Evolutionary conservation across 2,797 vertebrate genomes (phyloP), one percentile per base, ranked within the genome.

Genomic region (Cyclura pinguis): DNA sequence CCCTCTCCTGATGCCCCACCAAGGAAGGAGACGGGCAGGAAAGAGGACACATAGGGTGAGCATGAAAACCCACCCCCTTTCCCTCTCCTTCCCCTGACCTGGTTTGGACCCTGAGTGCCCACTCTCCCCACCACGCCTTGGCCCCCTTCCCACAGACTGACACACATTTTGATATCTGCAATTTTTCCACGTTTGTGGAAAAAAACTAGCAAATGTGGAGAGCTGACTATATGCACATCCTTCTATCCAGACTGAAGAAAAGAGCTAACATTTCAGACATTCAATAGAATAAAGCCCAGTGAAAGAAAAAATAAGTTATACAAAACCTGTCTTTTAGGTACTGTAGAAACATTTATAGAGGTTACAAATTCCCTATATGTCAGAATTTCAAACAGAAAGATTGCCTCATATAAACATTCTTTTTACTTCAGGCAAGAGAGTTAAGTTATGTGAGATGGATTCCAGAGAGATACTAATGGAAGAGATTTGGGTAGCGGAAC

Each of bases 311-410:
- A 83, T 38, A 22, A n/a, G 83, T 7, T 86, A 24, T 42, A 62
- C 20, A 78, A 78, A 47, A 77, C 24, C 29, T n/a, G 18, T 80
- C 14, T 29, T 9, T 62, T 87, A 87, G 42, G 16, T 62, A 73
- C 42, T 77, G 35, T 76, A 74, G 52, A 82, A 59, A 82, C 9
- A 59, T 86, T 52, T 42, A 59, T 10, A 47, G 35, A 74, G 35
- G 24, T 81, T 22, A 73, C 24, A 32, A n/a, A 81, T 82, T 72
- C 42, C 35, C 22, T 73, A 29, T 64, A 42, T 20, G 74, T 29
- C 55, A 86, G 27, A 38, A n/a, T 59, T 76, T 86, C 72, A 86
- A 86, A 76, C n/a, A 76, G 72, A 42, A 57, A 29, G 38, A 47
- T 59, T 42, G 74, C 27, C 8, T 86, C 55, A 59, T 62, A 86